Conservation (phyloP, 2,113 vertebrate species). For the Carollia perspicillata region DNA sequence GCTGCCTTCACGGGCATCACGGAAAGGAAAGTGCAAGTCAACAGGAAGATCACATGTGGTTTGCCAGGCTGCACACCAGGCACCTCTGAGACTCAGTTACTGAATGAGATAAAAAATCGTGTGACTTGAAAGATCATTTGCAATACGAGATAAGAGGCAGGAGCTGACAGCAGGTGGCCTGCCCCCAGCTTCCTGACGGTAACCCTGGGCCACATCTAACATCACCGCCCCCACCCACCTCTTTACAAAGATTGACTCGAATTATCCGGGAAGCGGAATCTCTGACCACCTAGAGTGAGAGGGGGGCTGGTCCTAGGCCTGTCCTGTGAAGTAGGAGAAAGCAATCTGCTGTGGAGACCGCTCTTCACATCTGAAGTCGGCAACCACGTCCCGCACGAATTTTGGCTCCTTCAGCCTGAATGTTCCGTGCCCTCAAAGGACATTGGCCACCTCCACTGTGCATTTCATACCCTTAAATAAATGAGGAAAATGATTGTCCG, state of each 20-base stretch:
- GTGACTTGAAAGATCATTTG: not conserved
- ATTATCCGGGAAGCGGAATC: not conserved
- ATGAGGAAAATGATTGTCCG: conserved; percentile 51
- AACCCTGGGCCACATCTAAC: not conserved
- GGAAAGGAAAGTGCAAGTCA: not conserved
- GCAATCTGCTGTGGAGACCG: not conserved
- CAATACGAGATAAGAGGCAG: not conserved
- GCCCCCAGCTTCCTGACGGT: not conserved
- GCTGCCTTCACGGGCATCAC: not conserved
- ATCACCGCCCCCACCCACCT: not conserved
- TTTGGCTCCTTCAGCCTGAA: not conserved
- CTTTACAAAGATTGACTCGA: not conserved
- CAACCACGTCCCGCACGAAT: not conserved
- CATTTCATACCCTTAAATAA: not conserved
- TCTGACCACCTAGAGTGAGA: not conserved
- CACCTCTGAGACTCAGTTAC: not conserved
- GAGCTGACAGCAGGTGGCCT: not conserved
- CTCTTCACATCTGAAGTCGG: not conserved
- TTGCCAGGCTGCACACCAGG: not conserved
- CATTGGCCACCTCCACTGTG: not conserved
- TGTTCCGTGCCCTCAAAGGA: not conserved
- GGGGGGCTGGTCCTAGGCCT: not conserved
- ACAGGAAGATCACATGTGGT: not conserved
- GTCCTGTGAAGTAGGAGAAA: not conserved
- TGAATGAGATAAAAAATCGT: not conserved